These are phyloP conservation scores for Myripristis jacobus DNA, from an alignment of 2,797 vertebrate species.

Conservation along the genomic window DNA sequence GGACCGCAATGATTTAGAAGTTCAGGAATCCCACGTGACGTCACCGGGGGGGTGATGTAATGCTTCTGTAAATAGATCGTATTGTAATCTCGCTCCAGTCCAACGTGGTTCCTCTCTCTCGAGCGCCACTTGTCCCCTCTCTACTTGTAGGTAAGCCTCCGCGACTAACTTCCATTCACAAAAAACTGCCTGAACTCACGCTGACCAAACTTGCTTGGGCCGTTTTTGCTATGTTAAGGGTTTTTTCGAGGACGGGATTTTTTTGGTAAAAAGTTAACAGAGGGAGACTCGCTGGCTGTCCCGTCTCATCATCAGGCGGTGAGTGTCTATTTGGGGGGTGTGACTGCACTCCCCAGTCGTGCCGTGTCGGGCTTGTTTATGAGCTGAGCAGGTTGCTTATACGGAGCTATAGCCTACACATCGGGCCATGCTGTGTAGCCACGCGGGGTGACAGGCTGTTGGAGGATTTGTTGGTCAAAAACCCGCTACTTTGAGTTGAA, in stretches of 20 bases:
- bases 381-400: conserved; percentile 63
- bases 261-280: conserved; percentile 36
- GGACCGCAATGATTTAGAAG: conserved; percentile 99
- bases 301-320: conserved; percentile 49
- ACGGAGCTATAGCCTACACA: conserved; percentile 22
- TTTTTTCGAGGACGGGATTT: conserved; percentile 1
- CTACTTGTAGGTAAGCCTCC: conserved; percentile 92
- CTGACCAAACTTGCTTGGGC: not conserved
- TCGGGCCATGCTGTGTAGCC: conserved; percentile 49
- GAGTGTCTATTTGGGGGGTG: conserved; percentile 75
- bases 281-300: conserved; percentile 28
- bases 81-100: conserved; percentile 99
- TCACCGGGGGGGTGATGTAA: conserved; percentile 98
- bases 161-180: conserved; percentile 69
- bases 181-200: conserved; percentile 50
- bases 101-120: conserved; percentile 99
- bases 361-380: conserved; percentile 69
- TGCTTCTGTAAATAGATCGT: conserved; percentile 99
- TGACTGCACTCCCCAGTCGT: conserved; percentile 67
- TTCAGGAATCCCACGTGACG: conserved; percentile 99
- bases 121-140: conserved; percentile 89
- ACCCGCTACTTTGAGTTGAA: conserved; percentile 31
- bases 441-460: conserved; percentile 9
- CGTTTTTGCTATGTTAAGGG: not conserved
- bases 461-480: conserved; percentile 28